Percentiles rank a stretch among this genome's conserved stretches.
Conservation (phyloP, 2,797 vertebrate species). For the Pygocentrus nattereri region DNA sequence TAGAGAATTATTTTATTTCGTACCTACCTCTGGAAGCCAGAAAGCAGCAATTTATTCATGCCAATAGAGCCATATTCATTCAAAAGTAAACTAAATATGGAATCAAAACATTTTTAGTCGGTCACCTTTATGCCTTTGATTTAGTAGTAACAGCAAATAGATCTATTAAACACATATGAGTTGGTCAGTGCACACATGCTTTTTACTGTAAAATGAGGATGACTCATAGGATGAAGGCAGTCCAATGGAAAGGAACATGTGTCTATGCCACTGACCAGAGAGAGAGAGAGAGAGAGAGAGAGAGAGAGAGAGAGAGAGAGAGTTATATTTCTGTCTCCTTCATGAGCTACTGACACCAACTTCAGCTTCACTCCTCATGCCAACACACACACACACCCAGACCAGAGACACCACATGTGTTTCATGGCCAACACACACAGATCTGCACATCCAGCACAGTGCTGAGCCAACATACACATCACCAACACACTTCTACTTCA, state of each 20-base stretch:
- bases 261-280: constrained; percentile 47
- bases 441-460: constrained; percentile 66
- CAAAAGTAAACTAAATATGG: neutral
- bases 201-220: constrained; percentile 62
- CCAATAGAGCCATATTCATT: neutral
- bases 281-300: constrained; percentile 35
- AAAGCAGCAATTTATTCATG: neutral
- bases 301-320: constrained; percentile 44
- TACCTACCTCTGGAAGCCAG: neutral
- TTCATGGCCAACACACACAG: constrained; percentile 61
- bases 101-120: neutral
- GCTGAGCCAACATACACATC: constrained; percentile 64
- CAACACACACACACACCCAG: constrained; percentile 51
- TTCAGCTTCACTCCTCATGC: constrained; percentile 40
- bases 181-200: constrained; percentile 31
- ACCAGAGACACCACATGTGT: constrained; percentile 37
- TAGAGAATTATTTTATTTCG: too few species aligned
- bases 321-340: constrained; percentile 57
- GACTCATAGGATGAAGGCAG: constrained; percentile 61
- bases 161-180: constrained; percentile 31
- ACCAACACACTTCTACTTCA: constrained; percentile 72
- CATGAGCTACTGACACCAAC: constrained; percentile 59
- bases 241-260: constrained; percentile 61
- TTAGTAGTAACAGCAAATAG: constrained; percentile 12
- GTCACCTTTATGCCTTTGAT: neutral